Evolutionary conservation across 2,797 vertebrate species (phyloP), one percentile per base, ranked within the genome.

Genomic region (Tapirus indicus): DNA sequence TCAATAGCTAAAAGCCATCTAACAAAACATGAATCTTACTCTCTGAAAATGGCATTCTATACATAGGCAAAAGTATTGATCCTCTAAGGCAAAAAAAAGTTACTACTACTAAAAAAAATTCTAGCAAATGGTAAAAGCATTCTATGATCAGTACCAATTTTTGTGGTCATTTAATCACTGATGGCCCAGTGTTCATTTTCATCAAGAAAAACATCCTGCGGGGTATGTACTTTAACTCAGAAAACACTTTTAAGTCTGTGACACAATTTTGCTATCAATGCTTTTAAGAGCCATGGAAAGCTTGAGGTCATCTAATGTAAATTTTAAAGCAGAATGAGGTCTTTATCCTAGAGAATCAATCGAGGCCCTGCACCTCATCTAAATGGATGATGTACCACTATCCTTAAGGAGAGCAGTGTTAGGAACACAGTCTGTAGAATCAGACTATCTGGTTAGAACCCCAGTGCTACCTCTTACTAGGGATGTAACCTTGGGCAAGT

Each of bases 241-340:
- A 60, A 91, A 97, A 88, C 16, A 80, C 17, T 83, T 69, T 68
- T 79, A 66, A 68, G 29, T 62, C 84, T 94, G 38, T 72, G 54
- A 80, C 32, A 35, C 12, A 85, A 69, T 20, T 64, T 69, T 32
- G 62, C 0, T 79, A 94, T 27, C 25, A 71, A 38, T 60, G 9
- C 9, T 86, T 90, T 95, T 58, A 95, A 95, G 8, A 92, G 18
- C 13, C 49, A 75, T 44, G 25, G 29, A 77, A 88, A 93, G 23
- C 47, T 44, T 78, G 64, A 54, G 4, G 35, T 89, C n/a, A 68
- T 92, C 32, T 38, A 66, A 21, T 69, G 87, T 49, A 83, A 96
- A 96, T 71, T 64, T 78, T 86, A 88, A 94, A 92, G 49, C 11
- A 62, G 17, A 95, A 88, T 12, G 13, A 68, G 32, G 8, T 62